Evolutionary conservation across 1,140 invertebrate species (phyloP), one percentile per base, ranked within the genome.

Genomic region (Drosophila nasuta): DNA sequence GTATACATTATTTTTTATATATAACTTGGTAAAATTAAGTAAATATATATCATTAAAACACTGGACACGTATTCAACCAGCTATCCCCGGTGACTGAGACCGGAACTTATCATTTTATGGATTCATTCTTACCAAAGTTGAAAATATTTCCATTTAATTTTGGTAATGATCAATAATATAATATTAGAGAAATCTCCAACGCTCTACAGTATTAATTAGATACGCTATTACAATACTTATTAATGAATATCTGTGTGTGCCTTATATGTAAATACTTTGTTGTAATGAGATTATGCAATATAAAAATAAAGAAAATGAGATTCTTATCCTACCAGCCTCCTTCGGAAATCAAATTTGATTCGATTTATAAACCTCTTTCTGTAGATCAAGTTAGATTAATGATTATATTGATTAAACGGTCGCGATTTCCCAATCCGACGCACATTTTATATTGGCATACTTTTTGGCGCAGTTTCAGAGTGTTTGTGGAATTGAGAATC

Each of bases 321-420:
- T 52, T 48, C 77, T 69, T 69, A 85, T 25, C 10, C 65, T 80
- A 80, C 48, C 77, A 80, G 77, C 77, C 77, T 80, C 77, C 73
- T 65, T 70, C 30, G 25, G 41, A 65, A 65, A 62, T 41, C 15
- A 45, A 56, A 56, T 74, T 68, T 56, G 57, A 49, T 62, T 15
- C 64, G 45, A 35, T 56, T 64, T 43, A 30, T 52, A 63, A 63
- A 25, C 33, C 33, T 25, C 33, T n/a, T 64, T 13, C 33, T 6
- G 5, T 20, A 41, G 6, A 64, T 41, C 17, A 52, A n/a, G 52
- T 41, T 28, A 41, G 41, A 57, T 38, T 11, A 10, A 20, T 33
- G 15, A 33, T 51, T 25, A 25, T 0, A 25, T 25, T 25, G 20
- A 54, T 41, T 41, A 17, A 17, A 13, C 5, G 4, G 15, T 4